Evolutionary conservation across 2,797 vertebrate species (phyloP).

Genomic region (Pipistrellus pygmaeus): DNA sequence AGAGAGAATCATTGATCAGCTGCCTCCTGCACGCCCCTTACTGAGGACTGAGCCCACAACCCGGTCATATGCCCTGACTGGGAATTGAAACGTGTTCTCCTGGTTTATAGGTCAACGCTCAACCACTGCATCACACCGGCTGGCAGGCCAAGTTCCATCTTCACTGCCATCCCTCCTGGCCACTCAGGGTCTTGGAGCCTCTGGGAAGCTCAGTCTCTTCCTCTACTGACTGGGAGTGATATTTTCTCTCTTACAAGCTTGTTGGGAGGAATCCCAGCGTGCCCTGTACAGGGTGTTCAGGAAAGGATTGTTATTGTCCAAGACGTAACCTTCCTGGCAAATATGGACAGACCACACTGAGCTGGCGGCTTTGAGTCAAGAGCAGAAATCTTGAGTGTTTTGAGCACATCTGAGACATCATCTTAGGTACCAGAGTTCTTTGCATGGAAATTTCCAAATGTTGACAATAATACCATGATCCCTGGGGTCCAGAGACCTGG

Average conservation of each 20-base stretch:
- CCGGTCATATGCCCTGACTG: too few relatives aligned
- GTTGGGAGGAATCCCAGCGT: neutral
- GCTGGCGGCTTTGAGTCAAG: neutral
- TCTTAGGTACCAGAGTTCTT: neutral
- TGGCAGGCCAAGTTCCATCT: too few relatives aligned
- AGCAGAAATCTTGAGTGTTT: neutral
- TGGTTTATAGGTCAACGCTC: too few relatives aligned
- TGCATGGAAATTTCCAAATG: neutral
- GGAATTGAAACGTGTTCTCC: too few relatives aligned
- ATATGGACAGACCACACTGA: neutral
- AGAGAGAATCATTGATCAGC: too few relatives aligned
- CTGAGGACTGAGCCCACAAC: too few relatives aligned
- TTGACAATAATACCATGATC: neutral
- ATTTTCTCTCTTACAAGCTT: neutral
- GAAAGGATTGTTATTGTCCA: neutral
- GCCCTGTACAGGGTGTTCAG: neutral
- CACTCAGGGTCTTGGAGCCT: neutral
- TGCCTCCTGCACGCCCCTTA: too few relatives aligned
- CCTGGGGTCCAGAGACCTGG: neutral
- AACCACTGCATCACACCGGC: too few relatives aligned
- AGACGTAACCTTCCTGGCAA: neutral
- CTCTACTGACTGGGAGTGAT: neutral
- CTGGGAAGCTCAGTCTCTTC: neutral
- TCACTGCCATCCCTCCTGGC: rapidly evolving
- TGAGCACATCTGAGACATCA: neutral